These are phyloP conservation scores for Timema podura DNA, from an alignment of 2,888 invertebrate genomes.

Conservation along the genomic window DNA sequence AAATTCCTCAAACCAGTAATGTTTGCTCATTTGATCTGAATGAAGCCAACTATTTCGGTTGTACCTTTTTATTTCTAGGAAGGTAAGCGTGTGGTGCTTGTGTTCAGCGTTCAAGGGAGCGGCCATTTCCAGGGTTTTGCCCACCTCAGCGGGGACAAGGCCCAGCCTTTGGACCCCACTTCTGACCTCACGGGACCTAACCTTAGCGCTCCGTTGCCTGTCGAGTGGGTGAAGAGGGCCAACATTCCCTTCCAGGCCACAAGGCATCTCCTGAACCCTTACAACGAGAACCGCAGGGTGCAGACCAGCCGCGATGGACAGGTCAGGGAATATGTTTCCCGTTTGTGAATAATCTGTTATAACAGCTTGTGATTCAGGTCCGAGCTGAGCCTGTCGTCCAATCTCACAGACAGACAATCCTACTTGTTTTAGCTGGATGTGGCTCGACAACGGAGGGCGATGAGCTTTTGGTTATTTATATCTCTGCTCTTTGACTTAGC, in stretches of 20 bases:
- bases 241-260: conserved; percentile 47
- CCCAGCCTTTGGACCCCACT: conserved; percentile 30
- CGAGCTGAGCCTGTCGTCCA: too few species aligned
- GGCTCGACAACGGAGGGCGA: neutral
- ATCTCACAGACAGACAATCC: too few species aligned
- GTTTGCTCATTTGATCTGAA: too few species aligned
- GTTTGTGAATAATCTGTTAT: too few species aligned
- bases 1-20: too few species aligned
- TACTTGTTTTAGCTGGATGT: neutral
- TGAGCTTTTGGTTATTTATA: neutral
- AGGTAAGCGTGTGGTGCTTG: conserved; percentile 45
- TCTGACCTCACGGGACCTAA: conserved; percentile 42
- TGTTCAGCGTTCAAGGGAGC: conserved; percentile 54
- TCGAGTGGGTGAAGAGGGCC: conserved; percentile 49
- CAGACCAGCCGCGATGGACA: conserved; percentile 57
- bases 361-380: too few species aligned
- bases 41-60: too few species aligned
- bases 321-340: conserved; percentile 39
- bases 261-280: conserved; percentile 54
- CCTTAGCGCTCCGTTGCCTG: conserved; percentile 41
- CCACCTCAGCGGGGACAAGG: conserved; percentile 35
- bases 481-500: too few species aligned
- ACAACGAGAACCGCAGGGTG: conserved; percentile 54
- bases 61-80: conserved; percentile 39
- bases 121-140: conserved; percentile 51